Base-by-base conservation (phyloP, 2,888 invertebrate genomes). In the Cistogaster globosa region DNA sequence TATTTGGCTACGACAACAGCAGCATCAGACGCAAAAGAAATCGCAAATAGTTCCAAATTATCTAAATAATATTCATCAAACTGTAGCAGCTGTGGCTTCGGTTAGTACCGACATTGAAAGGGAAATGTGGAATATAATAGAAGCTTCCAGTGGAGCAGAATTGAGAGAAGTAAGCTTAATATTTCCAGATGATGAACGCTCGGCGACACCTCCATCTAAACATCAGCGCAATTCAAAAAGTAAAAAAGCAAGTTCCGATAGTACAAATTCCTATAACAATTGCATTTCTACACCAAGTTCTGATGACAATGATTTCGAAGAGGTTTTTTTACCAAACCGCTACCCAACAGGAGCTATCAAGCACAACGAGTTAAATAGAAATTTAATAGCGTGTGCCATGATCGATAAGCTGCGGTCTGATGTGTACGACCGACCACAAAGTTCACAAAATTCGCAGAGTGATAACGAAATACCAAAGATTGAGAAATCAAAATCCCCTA, bases 1-100 rank as follows among this genome's bases (percentile, higher is more conserved):
- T 0, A 93, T 95, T 22, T 95, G 95, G 95, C 89, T 94, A 65
- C 93, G 94, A 0, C 94, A 94, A 89, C 92, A 92, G 83, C 90
- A 91, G 83, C 90, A 91, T 79, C 88, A 89, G 18, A 88, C 89
- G 12, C 84, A 91, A 0, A 32, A 91, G 91, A 87, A 89, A 86
- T 79, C 89, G 0, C 91, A 90, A 69, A 84, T 90, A 42, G 63
- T 88, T 48, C 88, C 89, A 32, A 91, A 90, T 78, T 89, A 90
- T 51, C 87, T 92, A 22, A 89, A 90, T 62, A 91, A 89, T 82
- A 92, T 92, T 75, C 91, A 92, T 62, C 93, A 92, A 84, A 93
- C 93, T 0, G 91, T 93, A 1, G 90, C 92, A 3, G 91, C 93
- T 11, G 91, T 92, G 9, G 93, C 93, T 1, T 91, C 92, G 0